Conservation (phyloP, 2,113 vertebrate genomes). For the Poecilia latipinna region DNA sequence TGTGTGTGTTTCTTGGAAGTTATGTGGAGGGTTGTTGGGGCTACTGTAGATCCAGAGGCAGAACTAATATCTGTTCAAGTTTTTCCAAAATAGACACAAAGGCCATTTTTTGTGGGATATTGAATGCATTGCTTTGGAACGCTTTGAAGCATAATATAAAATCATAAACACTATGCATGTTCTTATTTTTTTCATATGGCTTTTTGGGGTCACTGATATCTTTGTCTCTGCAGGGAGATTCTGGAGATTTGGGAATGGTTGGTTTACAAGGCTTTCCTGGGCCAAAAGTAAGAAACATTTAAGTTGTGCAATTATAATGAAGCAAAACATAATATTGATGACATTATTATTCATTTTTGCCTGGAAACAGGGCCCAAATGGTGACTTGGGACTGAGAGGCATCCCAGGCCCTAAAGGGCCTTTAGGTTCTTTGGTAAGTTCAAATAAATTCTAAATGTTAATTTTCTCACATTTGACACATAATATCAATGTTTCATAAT, state of each 20-base stretch:
- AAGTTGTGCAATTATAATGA: background rate
- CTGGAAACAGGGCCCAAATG: conserved; percentile 86
- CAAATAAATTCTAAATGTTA: background rate
- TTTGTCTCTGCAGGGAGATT: conserved; percentile 85
- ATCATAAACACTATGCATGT: background rate
- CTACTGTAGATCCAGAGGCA: conserved; percentile 36
- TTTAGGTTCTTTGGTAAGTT: conserved; percentile 86
- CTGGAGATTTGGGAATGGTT: conserved; percentile 86
- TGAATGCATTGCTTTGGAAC: background rate
- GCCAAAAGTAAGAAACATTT: conserved; percentile 85
- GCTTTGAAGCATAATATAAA: background rate
- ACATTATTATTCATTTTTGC: background rate
- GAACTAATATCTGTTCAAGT: background rate
- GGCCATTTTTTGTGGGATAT: background rate
- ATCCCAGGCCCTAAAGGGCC: conserved; percentile 92
- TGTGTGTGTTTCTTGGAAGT: conserved; percentile 22
- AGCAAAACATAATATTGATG: background rate
- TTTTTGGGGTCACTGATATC: conserved; percentile 16
- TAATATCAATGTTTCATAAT: background rate
- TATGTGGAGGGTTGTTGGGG: conserved; percentile 21
- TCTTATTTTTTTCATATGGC: background rate
- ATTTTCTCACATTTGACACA: background rate
- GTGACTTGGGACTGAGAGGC: conserved; percentile 87
- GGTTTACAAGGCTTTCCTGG: conserved; percentile 95
- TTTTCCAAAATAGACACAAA: conserved; percentile 22